Conservation (phyloP, 2,113 vertebrate genomes). For the Phrynocephalus versicolor region DNA sequence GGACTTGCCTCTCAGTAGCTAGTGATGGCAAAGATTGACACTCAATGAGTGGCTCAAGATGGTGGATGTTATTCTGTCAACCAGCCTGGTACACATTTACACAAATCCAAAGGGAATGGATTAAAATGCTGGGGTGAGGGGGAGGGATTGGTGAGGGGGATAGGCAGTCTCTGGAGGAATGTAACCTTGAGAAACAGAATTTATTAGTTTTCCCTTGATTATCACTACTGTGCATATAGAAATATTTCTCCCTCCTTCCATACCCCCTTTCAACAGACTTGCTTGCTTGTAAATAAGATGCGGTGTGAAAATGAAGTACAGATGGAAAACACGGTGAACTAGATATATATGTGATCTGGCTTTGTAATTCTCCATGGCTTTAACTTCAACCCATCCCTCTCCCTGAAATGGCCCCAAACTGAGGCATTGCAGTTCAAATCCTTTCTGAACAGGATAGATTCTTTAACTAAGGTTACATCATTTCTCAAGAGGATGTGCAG, state of each 20-base stretch:
- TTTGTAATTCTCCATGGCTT: slow-evolving; percentile 36
- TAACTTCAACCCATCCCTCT: slow-evolving; percentile 15
- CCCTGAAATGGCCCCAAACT: slow-evolving; percentile 27
- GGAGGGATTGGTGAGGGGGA: background rate
- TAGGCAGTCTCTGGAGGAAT: slow-evolving; percentile 25
- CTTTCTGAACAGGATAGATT: slow-evolving; percentile 37
- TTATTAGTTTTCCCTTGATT: slow-evolving; percentile 42
- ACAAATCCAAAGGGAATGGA: slow-evolving; percentile 41
- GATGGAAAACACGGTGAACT: slow-evolving; percentile 36
- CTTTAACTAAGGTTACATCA: slow-evolving; percentile 40
- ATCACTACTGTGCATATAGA: slow-evolving; percentile 41
- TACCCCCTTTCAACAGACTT: slow-evolving; percentile 21
- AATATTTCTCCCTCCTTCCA: slow-evolving; percentile 12
- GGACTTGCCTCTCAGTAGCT: background rate
- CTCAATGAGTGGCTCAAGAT: background rate
- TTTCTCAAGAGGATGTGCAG: slow-evolving; percentile 32
- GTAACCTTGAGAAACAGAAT: slow-evolving; percentile 42
- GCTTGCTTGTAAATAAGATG: slow-evolving; percentile 46
- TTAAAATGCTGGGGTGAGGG: background rate
- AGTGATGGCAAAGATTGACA: slow-evolving; percentile 30
- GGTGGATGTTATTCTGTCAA: slow-evolving; percentile 30
- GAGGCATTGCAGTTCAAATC: slow-evolving; percentile 34
- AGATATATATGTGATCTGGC: slow-evolving; percentile 20
- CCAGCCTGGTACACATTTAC: slow-evolving; percentile 10
- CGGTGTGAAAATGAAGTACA: slow-evolving; percentile 41